Conservation (phyloP, 2,888 invertebrate genomes). For the Gortyna flavago region DNA sequence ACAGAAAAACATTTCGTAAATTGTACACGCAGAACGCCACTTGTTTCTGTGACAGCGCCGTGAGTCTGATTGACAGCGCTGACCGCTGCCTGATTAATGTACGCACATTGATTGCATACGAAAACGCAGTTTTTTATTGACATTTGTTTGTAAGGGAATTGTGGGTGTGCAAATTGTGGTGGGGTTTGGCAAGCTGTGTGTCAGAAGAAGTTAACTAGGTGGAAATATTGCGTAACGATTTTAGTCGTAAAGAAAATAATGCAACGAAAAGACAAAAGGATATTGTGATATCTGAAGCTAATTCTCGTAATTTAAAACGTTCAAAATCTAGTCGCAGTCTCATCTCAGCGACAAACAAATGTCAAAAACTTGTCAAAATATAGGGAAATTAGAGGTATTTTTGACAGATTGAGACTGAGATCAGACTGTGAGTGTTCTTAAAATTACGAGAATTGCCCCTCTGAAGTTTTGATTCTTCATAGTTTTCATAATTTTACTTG, state of each 20-base stretch:
- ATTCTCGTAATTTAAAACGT: no score
- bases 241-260: not conserved
- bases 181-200: not conserved
- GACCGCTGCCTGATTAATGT: slow-evolving; percentile 66
- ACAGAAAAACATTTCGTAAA: slow-evolving; percentile 60
- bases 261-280: not conserved
- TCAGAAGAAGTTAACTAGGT: no score
- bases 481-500: no score
- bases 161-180: not conserved
- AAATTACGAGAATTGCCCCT: no score
- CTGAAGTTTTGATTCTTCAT: not conserved
- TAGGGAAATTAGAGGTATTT: no score
- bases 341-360: no score
- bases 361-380: no score
- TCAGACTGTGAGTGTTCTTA: no score
- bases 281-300: not conserved
- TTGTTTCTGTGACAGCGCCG: slow-evolving; percentile 56
- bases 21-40: slow-evolving; percentile 58
- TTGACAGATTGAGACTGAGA: no score
- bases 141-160: slow-evolving; percentile 39
- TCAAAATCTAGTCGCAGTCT: no score
- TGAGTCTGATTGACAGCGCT: slow-evolving; percentile 61
- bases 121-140: slow-evolving; percentile 47
- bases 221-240: not conserved
- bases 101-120: slow-evolving; percentile 62